A percentile compares a stretch with the other conserved stretches of the same genome.
These are phyloP conservation scores for Tetragnatha versicolor DNA, from an alignment of 1,140 invertebrate genomes.

Conservation along the genomic window DNA sequence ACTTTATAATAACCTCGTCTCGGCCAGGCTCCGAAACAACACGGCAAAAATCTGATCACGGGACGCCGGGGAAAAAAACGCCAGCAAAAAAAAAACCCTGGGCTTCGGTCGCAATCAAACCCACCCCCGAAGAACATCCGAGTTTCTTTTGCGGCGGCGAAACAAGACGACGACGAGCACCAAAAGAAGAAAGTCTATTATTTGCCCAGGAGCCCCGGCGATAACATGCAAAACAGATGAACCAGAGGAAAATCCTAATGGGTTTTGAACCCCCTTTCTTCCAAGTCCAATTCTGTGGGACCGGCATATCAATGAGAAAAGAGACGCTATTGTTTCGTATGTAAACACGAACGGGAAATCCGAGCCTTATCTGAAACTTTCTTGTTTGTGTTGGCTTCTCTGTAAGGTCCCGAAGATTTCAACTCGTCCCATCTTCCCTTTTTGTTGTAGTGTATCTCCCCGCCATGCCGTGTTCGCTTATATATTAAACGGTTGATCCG, in stretches of 20 bases:
- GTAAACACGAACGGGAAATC: slow-evolving; percentile 32
- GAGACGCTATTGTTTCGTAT: slow-evolving; percentile 43
- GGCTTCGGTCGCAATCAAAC: no score
- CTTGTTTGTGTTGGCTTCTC: slow-evolving; percentile 23
- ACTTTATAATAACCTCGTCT: no score
- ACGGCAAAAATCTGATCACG: no score
- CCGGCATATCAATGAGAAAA: slow-evolving; percentile 40
- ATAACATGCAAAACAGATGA: slow-evolving; percentile 51
- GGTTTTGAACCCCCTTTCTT: background rate
- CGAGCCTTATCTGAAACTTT: slow-evolving; percentile 19
- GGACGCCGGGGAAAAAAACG: no score
- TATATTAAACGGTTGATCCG: slow-evolving; percentile 37
- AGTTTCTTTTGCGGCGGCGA: no score
- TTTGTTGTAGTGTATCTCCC: no score
- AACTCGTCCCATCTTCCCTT: background rate
- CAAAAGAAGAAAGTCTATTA: slow-evolving; percentile 17
- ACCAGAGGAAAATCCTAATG: slow-evolving; percentile 42
- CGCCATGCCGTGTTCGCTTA: no score
- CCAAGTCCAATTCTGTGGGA: slow-evolving; percentile 40
- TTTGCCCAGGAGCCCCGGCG: slow-evolving; percentile 33
- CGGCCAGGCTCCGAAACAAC: no score
- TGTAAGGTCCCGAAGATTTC: slow-evolving; percentile 22
- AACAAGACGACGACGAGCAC: no score
- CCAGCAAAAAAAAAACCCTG: no score
- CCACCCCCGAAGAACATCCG: no score